Percentiles rank a stretch among this genome's conserved stretches.
phyloP scores from a whole-genome alignment of 1,140 invertebrate genomes.

The Parasteatoda tepidariorum region DNA sequence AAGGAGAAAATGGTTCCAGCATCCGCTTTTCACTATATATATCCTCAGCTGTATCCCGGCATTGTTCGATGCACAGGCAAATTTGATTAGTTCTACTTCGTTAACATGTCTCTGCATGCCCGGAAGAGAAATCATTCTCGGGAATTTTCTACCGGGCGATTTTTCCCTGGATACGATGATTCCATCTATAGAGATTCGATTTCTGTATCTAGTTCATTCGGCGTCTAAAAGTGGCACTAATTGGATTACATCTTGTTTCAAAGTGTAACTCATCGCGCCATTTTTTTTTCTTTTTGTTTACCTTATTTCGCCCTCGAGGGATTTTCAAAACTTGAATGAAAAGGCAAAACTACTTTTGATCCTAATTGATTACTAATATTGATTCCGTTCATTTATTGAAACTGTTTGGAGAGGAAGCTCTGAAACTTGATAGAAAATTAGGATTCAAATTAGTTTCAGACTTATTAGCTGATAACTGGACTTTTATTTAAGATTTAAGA shows the following conservation, averaged over 20 bases:
- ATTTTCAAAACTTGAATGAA: no score
- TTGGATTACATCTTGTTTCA: constrained; percentile 11
- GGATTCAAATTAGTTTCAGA: no score
- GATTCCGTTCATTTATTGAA: no score
- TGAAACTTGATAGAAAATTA: no score
- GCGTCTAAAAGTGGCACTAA: constrained; percentile 21
- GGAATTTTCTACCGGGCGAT: constrained; percentile 37
- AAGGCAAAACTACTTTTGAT: no score
- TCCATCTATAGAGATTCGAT: constrained; percentile 10
- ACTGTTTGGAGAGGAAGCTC: no score
- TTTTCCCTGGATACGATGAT: constrained; percentile 34
- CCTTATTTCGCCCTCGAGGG: no score
- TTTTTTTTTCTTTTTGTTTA: constrained; percentile 20
- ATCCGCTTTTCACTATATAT: no score
- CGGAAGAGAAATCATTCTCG: constrained; percentile 10
- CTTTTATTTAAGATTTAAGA: no score
- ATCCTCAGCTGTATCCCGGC: background rate
- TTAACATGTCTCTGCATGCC: constrained; percentile 43
- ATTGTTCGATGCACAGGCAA: constrained; percentile 22
- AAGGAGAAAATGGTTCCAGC: no score
- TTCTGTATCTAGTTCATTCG: background rate
- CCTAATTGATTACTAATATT: no score
- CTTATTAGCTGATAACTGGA: no score
- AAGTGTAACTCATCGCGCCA: background rate
- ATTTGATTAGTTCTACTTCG: constrained; percentile 57